phyloP scores from a whole-genome alignment of 2,113 vertebrate species.

The Laticauda laticaudata region DNA sequence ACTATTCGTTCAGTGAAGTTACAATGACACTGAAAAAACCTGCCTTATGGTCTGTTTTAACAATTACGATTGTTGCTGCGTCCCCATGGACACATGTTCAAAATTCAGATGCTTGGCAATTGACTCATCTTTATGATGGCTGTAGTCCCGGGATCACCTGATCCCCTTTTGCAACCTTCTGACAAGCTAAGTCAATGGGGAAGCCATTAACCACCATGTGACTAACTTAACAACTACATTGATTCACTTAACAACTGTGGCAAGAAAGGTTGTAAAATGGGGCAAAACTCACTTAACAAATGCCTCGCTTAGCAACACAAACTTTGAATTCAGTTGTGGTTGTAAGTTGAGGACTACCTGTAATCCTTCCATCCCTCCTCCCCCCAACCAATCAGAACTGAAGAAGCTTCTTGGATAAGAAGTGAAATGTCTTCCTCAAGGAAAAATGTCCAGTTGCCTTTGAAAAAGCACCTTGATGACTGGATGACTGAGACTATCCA shows the following conservation, averaged over 20 bases:
- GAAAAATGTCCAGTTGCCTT: not conserved
- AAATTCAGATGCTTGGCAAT: not conserved
- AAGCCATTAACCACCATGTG: not conserved
- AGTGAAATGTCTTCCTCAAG: not conserved
- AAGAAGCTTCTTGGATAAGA: not conserved
- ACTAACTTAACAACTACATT: not conserved
- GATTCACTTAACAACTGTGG: not conserved
- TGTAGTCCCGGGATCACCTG: not conserved
- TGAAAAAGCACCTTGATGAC: not conserved
- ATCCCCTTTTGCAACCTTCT: not conserved
- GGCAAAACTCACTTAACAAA: not conserved
- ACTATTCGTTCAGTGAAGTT: not conserved
- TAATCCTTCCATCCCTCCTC: not conserved
- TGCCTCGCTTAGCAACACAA: not conserved
- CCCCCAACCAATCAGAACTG: not conserved
- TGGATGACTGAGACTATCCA: not conserved
- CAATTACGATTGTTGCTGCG: not conserved
- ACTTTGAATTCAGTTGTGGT: not conserved
- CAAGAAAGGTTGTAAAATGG: not conserved
- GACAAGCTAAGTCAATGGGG: not conserved
- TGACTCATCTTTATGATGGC: not conserved
- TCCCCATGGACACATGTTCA: not conserved
- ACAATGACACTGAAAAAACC: not conserved
- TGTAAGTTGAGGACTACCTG: not conserved
- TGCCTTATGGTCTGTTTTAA: not conserved